Evolutionary conservation across 2,888 invertebrate genomes (phyloP), one percentile per base, ranked within the genome.

Genomic region (Temnothorax rugatulus): DNA sequence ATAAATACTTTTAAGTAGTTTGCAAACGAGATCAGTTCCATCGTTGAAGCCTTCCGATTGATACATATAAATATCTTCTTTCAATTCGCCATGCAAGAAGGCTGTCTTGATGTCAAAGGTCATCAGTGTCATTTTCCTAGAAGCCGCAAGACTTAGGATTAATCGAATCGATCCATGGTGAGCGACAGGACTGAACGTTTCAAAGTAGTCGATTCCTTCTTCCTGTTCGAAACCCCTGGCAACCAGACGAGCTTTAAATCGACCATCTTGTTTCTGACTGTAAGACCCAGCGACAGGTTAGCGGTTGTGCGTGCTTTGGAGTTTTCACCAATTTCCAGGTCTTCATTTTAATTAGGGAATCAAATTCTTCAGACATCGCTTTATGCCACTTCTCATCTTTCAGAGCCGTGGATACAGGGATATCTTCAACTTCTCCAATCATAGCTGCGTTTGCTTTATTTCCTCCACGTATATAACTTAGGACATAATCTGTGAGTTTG

Each of bases 161-260:
- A 91, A 73, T 81, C 90, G 82, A 82, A 92, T 90, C 4, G 87
- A 86, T 7, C 69, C 84, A 84, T 90, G 84, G 63, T 90, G 74
- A 63, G 90, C 92, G 13, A 92, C 93, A 41, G 92, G 91, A 86
- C 88, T 89, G 79, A 92, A 93, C 5, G 89, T 91, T 86, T 91
- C 89, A n/a, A 52, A 66, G 84, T 92, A 93, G 83, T 93, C 91
- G 29, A 86, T 87, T 1, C 86, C 91, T 81, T 86, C 84, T 71
- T 84, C 82, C 84, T 93, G 92, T 66, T 90, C 88, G 85, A 90
- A 92, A 8, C 92, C 89, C 76, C 88, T 87, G 18, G 85, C 91
- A 29, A 93, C 92, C 25, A 90, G 61, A 76, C 88, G 83, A n/a
- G 90, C 91, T 73, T 38, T 61, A 3, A 61, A 3, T 3, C 77